phyloP scores from a whole-genome alignment of 1,140 invertebrate genomes.

The Dendrolimus kikuchii region DNA sequence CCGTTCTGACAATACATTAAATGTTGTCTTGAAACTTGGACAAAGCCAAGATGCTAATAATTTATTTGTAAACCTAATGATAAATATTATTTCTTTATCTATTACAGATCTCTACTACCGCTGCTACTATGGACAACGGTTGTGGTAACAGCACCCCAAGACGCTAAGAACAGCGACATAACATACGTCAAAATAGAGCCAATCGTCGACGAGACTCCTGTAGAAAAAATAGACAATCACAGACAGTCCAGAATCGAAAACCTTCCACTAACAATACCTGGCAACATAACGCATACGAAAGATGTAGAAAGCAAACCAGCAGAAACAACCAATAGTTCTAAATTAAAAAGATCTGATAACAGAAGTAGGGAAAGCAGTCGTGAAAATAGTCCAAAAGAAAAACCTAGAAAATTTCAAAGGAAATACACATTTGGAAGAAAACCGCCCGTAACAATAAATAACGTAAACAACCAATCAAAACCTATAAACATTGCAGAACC shows the following conservation, averaged over 20 bases:
- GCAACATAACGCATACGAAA: slow-evolving; percentile 9
- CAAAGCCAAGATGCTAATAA: no score
- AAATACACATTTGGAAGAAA: neutral
- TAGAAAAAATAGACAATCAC: neutral
- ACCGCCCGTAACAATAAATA: neutral
- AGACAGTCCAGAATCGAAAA: slow-evolving; percentile 29
- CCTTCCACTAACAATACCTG: slow-evolving; percentile 20
- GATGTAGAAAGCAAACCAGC: neutral
- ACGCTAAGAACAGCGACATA: slow-evolving; percentile 36
- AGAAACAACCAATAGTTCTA: no score
- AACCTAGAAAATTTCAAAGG: neutral
- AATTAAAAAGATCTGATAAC: no score
- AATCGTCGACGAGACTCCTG: slow-evolving; percentile 1
- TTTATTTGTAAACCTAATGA: no score
- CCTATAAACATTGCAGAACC: neutral
- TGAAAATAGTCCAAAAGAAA: neutral
- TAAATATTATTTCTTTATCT: no score
- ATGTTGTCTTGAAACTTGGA: no score
- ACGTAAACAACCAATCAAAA: neutral
- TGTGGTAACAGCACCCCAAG: slow-evolving; percentile 27
- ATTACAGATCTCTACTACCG: slow-evolving; percentile 21
- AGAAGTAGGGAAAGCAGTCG: no score
- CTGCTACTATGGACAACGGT: slow-evolving; percentile 17
- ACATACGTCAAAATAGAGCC: slow-evolving; percentile 42
- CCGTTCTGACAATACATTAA: no score